Evolutionary conservation across 2,113 vertebrate genomes (phyloP), one percentile per base, ranked within the genome.

Genomic region (Cebidichthys violaceus): DNA sequence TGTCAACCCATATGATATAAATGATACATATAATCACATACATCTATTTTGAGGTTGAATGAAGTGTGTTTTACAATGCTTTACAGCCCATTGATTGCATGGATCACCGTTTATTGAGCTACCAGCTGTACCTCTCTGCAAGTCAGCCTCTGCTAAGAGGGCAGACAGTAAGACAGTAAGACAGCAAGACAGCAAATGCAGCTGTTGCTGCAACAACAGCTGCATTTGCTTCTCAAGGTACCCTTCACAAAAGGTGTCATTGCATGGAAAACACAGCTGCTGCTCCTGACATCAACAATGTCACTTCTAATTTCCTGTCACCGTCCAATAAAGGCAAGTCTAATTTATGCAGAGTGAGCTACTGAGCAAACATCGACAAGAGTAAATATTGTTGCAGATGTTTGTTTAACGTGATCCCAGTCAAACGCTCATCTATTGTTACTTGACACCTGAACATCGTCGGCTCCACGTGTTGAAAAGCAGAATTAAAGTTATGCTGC

Each of bases 231-330:
- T 61, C 29, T 62, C 18, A 6, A 6, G 20, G 20, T 14, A 7
- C 61, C 2, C 1, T n/a, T 41, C 62, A 65, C 20, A 33, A 22
- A 62, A n/a, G 35, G 29, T 20, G 17, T 33, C 17, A 61, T 5
- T 66, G 37, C 22, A 39, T 10, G 22, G 13, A 17, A 27, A 62
- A 37, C 18, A 22, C 60, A 37, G 33, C 60, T 37, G 9, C 33
- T 22, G 60, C 31, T 22, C 18, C 22, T 37, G 60, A 22, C 60
- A 22, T 60, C 7, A 17, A 15, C 15, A 60, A 60, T 20, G 6
- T 59, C n/a, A 29, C n/a, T 47, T 22, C 29, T 50, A 9, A 75
- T 18, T 75, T 62, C 57, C 71, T 62, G 71, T 17, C 13, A 7
- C 35, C 11, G 5, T 61, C 59, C 20, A 35, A 47, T 62, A 17